Evolutionary conservation across 2,888 invertebrate genomes (phyloP).

Genomic region (Troides helena): DNA sequence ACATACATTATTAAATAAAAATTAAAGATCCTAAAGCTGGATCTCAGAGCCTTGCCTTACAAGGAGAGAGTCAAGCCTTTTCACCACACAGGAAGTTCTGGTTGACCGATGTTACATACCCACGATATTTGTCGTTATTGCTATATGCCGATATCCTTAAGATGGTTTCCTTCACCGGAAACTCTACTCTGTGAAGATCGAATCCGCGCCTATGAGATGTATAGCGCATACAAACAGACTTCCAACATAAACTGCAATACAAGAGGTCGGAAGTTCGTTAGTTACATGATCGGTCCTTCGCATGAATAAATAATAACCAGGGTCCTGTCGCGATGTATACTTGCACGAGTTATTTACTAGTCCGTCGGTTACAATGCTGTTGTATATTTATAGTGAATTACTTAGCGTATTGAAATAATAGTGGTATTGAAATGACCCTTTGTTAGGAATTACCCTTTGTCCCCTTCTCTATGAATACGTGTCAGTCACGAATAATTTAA

Average conservation of each 20-base stretch:
- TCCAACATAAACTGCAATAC: neutral
- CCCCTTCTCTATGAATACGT: conserved; percentile 12
- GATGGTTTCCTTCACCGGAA: no score
- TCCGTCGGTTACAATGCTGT: conserved; percentile 59
- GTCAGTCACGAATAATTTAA: conserved; percentile 21
- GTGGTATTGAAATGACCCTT: conserved; percentile 18
- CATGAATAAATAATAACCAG: conserved; percentile 74
- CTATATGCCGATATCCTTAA: no score
- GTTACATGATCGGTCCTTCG: conserved; percentile 70
- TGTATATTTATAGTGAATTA: conserved; percentile 32
- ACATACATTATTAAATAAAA: no score
- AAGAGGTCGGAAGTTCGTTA: conserved; percentile 33
- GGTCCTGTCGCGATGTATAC: conserved; percentile 78
- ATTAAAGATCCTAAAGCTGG: no score
- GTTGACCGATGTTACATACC: no score
- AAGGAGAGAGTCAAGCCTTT: no score
- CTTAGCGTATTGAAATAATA: conserved; percentile 26
- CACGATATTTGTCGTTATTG: no score
- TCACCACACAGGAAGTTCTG: no score
- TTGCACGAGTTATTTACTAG: conserved; percentile 58
- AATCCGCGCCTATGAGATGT: no score
- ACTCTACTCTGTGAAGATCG: no score
- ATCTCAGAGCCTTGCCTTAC: no score
- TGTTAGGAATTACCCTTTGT: conserved; percentile 16
- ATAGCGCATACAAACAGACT: no score